Base-by-base conservation (phyloP, 2,888 invertebrate genomes). In the Zygaena filipendulae region DNA sequence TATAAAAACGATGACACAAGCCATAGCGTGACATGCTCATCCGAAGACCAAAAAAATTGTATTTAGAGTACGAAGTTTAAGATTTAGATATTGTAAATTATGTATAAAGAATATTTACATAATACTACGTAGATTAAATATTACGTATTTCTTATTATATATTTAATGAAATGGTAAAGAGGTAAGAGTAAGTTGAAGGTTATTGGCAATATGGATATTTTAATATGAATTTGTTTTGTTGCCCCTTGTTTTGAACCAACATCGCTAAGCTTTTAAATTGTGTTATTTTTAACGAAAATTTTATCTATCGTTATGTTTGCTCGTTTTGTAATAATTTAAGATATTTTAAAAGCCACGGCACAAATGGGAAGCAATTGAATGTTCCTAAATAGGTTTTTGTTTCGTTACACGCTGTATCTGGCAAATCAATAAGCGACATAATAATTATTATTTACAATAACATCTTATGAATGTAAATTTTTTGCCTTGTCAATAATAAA, bases 11-110 rank as follows among this genome's bases (percentile, higher is more conserved):
- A 68, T 64, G 60, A 69, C 60, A 63, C 59, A 69, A 59, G 72
- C 75, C 75, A 75, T 75, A 71, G 62, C 53, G 66, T 72, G 61
- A 74, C 68, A 72, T 60, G 74, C 72, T 74, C 75, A 75, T 70
- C 75, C 74, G 75, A 77, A 79, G 77, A 79, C 77, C 77, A 77
- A 75, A 71, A n/a, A n/a, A n/a, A n/a, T n/a, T 71, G 67, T 71
- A 62, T 63, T 63, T 74, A 75, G 69, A 58, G 54, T 72, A 74
- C 58, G 56, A 43, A 67, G 52, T 64, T 67, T 77, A 77, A 70
- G 54, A 50, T 60, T 52, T 75, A 72, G 69, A 55, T 59, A 60
- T 59, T 59, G 49, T 63, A 61, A 60, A 41, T 35, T 38, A 51
- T 57, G 37, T 43, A 44, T 62, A 59, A 63, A 60, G 61, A 52